Evolutionary conservation across 2,797 vertebrate genomes (phyloP), one percentile per base, ranked within the genome.

Genomic region (Oryzias dopingdopingensis): DNA sequence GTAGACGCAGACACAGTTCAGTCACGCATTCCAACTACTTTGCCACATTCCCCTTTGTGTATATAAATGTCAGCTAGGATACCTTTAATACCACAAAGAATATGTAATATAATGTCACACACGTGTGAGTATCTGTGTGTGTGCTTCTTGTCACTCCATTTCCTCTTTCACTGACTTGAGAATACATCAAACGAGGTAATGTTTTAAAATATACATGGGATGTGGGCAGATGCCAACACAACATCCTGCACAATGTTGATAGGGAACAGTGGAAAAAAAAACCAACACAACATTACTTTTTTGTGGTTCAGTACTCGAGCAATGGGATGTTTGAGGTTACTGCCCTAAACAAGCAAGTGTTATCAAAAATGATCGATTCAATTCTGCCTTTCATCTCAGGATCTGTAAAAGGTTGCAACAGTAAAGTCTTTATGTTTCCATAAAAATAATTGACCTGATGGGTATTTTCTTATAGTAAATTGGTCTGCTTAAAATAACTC

Each of bases 1-100:
- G 48, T 77, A 67, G 67, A 56, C 59, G 42, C 59, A 48, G 64
- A 52, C 57, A 55, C 32, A 55, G 45, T 17, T 53, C 20, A 5
- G 20, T 54, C 52, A 62, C 72, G 56, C 57, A 49, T 70, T 52
- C 60, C 44, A 49, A 60, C 74, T 55, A 58, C 43, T 67, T 45
- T 23, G 65, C 59, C 62, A 44, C 42, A 43, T 63, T 69, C 57
- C 20, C 62, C 77, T 73, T 56, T 65, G 54, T 49, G 42, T 61
- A 59, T 49, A 54, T 68, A 65, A 84, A 85, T 74, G 77, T 82
- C 70, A 85, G 46, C 14, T 42, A 76, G 59, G 71, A 77, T 45
- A 57, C 59, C 68, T 62, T 73, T 73, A 75, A 86, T 86, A 86
- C 83, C 72, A 68, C 54, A 50, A 76, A 74, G 69, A 53, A 20